Evolutionary conservation across 2,888 invertebrate species (phyloP), one percentile per base, ranked within the genome.

Genomic region (Venustoraphidia nigricollis): DNA sequence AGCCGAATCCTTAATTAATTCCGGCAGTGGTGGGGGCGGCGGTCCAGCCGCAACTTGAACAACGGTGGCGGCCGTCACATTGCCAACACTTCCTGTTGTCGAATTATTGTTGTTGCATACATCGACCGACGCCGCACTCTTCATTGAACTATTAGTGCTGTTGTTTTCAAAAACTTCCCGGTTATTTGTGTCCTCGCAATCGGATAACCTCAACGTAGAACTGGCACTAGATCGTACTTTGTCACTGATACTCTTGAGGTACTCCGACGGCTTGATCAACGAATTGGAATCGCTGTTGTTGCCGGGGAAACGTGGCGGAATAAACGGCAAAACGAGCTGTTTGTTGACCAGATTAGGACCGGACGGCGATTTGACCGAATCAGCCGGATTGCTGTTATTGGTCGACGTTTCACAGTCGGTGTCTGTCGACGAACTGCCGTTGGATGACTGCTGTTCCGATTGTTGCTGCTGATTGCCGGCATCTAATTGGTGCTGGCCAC

Each of bases 241-340:
- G 58, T 69, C 70, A 62, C 78, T 84, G 68, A 92, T 87, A 63
- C 89, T 89, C 63, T 81, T 81, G 58, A 93, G 70, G 67, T 92
- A 93, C 69, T 93, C 92, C 53, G 90, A 91, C 48, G 92, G 93
- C 63, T 92, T 92, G 64, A 93, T 89, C 56, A 93, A 77, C 51
- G 84, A 80, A 68, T 90, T 84, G 51, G 85, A 79, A 66, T 81
- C 77, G 53, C 73, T 72, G 27, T 64, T 61, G 39, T 66, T 66
- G 50, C 71, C 70, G 48, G 86, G 84, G 70, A 93, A 93, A 67
- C 87, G 85, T 50, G 93, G 92, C 51, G 91, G 92, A 62, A 93
- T 83, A 72, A 93, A 92, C 54, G 92, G 88, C 56, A 90, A 71
- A 56, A 81, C 88, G 64, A 88, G 76, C 66, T 89, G 89, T 68